Base-by-base conservation (phyloP, 2,113 vertebrate genomes). In the Jacana jacana region DNA sequence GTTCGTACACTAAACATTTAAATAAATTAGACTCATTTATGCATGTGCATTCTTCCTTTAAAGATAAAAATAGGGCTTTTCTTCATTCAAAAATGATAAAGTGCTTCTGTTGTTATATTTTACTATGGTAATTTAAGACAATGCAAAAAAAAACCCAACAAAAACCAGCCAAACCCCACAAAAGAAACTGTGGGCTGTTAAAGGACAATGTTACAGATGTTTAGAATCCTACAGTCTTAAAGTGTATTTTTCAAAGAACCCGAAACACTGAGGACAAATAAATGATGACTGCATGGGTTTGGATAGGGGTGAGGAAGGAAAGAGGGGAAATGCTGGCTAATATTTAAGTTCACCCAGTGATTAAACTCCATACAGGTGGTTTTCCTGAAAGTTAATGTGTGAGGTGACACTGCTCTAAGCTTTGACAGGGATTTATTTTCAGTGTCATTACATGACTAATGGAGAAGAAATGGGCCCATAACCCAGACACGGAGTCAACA, bases 41-140 rank as follows among this genome's bases (percentile, higher is more conserved):
- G 46, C 49, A 94, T 31, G 91, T n/a, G 58, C 70, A 93, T 93
- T 65, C 49, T 78, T 78, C 86, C 37, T 78, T 91, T 76, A 96
- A 97, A 97, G 88, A 87, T 87, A 81, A 95, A 96, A 89, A 77
- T 76, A 79, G 35, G 17, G 10, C 16, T 76, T 70, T 91, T 95
- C 95, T 95, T 95, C 48, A 96, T 76, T 81, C 54, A 96, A 93
- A 97, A 96, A 96, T 94, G 89, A 95, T 48, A 86, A 91, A 96
- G 22, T 28, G 84, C 31, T 78, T 76, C 40, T 0, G 11, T 39
- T 94, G 31, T 48, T 93, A 92, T 61, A 83, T 54, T 82, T 68
- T 84, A 75, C 10, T 71, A 52, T 4, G 55, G 31, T 83, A 91
- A 93, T 86, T 83, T 86, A 86, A 92, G 31, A 79, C 46, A 96